Conservation (phyloP, 2,113 vertebrate species). For the Poicephalus meyeri region DNA sequence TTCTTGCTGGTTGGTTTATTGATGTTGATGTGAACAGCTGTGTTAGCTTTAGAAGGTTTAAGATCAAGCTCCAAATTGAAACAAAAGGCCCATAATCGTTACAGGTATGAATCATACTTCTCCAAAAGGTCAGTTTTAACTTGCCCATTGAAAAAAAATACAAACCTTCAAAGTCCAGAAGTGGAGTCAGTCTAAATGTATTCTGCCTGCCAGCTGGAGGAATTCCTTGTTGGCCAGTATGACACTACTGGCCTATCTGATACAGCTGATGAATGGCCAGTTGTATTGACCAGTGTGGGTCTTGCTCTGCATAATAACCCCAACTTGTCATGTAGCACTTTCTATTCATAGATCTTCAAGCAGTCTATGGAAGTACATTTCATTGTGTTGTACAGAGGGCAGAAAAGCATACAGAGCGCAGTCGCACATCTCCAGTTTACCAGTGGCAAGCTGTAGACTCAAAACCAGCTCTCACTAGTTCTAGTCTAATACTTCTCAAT, state of each 20-base stretch:
- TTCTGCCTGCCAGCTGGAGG: not conserved
- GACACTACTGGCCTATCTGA: not conserved
- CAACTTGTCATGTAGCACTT: not conserved
- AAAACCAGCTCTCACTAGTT: not conserved
- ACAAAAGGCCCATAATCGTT: not conserved
- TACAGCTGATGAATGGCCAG: not conserved
- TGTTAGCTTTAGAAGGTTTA: not conserved
- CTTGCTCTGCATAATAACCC: not conserved
- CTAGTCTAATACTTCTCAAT: not conserved
- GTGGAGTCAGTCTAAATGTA: not conserved
- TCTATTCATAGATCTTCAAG: not conserved
- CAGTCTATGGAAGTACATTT: not conserved
- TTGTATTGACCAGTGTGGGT: not conserved
- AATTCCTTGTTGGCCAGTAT: not conserved
- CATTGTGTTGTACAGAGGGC: not conserved
- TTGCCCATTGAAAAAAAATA: not conserved
- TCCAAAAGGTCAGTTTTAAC: not conserved
- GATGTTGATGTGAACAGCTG: not conserved
- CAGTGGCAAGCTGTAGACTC: not conserved
- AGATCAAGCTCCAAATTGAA: not conserved
- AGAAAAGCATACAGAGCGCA: not conserved
- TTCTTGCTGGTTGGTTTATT: not conserved
- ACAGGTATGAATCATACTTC: not conserved
- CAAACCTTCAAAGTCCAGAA: not conserved
- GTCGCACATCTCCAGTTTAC: not conserved